Base-by-base conservation (phyloP, 2,888 invertebrate genomes). In the Patella pellucida region DNA sequence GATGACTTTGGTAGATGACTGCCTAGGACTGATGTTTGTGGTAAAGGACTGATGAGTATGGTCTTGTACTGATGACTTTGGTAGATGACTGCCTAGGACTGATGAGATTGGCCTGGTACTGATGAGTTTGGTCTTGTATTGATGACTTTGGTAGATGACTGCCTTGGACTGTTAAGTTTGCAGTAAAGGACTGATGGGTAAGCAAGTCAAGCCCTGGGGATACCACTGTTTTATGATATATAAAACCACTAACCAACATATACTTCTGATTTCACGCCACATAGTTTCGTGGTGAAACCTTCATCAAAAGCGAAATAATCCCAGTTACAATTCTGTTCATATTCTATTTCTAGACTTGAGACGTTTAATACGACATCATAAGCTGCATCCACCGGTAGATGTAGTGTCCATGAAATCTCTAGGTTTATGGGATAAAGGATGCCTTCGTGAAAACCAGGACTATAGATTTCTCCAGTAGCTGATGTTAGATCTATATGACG, bases 391-490 rank as follows among this genome's bases (percentile, higher is more conserved):
- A 3, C 23, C 23, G 62, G 62, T 62, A 62, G 62, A 23, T 62
- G 62, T 12, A 62, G 62, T 23, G 62, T 62, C 62, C 62, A 62
- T 19, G 62, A 23, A 3, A 23, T 62, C 19, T 62, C 62, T 5
- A 62, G 19, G 15, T 62, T 62, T 3, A 62, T 11, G 23, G 62
- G 62, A 62, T 62, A 62, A 14, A 12, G 19, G 12, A 62, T 23
- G 12, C 62, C 62, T 23, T 62, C 62, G 3, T 62, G 62, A 23
- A 12, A 62, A 62, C 62, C 62, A 62, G 62, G 62, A 62, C 62
- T 62, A 7, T 19, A 62, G 11, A 62, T 19, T 11, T 19, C 19
- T 5, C 62, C 62, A 23, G 11, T 19, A 19, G 62, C 23, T 3
- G 19, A 19, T 23, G 19, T 19, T 62, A 62, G 12, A 15, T 62